Evolutionary conservation across 2,797 vertebrate genomes (phyloP).

Genomic region (Lagocephalus sceleratus): DNA sequence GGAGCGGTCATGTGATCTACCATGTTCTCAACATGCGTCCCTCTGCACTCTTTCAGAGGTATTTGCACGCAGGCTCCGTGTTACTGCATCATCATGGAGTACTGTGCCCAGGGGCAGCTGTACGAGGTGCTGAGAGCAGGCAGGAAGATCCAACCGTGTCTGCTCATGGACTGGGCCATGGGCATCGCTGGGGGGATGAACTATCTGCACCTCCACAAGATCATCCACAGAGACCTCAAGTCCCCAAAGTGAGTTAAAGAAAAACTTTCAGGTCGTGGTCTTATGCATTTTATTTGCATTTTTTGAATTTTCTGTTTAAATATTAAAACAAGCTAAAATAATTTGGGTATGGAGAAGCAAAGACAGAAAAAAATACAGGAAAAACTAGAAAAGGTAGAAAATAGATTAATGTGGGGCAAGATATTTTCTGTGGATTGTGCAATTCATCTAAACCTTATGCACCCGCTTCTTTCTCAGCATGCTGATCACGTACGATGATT

Average conservation of each 20-base stretch:
- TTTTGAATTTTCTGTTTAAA: too few relatives aligned
- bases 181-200: slow-evolving; percentile 97
- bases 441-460: neutral
- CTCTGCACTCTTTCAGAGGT: slow-evolving; percentile 74
- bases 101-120: slow-evolving; percentile 96
- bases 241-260: slow-evolving; percentile 88
- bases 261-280: too few relatives aligned
- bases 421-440: slow-evolving; percentile 37
- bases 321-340: too few relatives aligned
- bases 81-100: slow-evolving; percentile 99
- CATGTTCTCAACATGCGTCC: neutral
- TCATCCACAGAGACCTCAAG: slow-evolving; percentile 97
- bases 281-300: too few relatives aligned
- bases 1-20: neutral
- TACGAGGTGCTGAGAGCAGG: slow-evolving; percentile 95
- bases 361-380: too few relatives aligned
- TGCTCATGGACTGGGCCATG: slow-evolving; percentile 98
- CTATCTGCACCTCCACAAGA: slow-evolving; percentile 97
- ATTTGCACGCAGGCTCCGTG: slow-evolving; percentile 97
- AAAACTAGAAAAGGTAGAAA: too few relatives aligned
- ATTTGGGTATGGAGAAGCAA: too few relatives aligned
- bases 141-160: slow-evolving; percentile 88
- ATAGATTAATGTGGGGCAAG: too few relatives aligned
- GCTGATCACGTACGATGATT: slow-evolving; percentile 94
- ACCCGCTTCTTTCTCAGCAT: slow-evolving; percentile 76